Conservation (phyloP, 2,888 invertebrate species). For the Acanthococcus lagerstroemiae region DNA sequence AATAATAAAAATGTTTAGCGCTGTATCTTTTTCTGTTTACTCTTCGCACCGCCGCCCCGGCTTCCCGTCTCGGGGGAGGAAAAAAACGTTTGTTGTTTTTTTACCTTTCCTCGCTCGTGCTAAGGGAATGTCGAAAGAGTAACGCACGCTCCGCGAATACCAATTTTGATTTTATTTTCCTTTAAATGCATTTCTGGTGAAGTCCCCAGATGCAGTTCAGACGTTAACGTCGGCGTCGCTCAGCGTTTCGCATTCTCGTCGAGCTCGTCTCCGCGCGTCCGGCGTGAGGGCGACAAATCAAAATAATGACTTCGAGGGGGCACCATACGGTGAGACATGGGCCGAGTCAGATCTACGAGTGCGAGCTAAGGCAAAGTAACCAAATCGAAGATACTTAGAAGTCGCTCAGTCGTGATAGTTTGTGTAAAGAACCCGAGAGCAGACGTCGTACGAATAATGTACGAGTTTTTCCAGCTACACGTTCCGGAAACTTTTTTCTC, state of each 20-base stretch:
- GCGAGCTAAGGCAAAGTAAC: too few species aligned
- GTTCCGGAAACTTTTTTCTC: too few species aligned
- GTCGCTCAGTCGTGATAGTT: too few species aligned
- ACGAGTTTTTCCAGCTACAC: too few species aligned
- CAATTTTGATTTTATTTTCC: constrained; percentile 7
- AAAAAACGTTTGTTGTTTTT: constrained; percentile 23
- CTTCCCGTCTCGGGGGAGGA: constrained; percentile 13
- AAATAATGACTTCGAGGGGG: too few species aligned
- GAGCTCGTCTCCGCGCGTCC: constrained; percentile 3
- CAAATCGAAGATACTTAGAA: too few species aligned
- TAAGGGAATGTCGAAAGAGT: constrained; percentile 25
- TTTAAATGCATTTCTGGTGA: constrained; percentile 22
- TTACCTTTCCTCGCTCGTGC: constrained; percentile 10
- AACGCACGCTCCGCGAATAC: constrained; percentile 24
- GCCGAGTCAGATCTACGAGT: too few species aligned
- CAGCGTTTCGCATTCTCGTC: neutral
- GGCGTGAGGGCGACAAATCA: too few species aligned
- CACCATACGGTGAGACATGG: too few species aligned
- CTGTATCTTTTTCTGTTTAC: constrained; percentile 29
- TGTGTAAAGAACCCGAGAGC: too few species aligned
- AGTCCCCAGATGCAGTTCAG: constrained; percentile 23
- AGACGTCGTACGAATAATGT: too few species aligned
- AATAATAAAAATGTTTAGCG: constrained; percentile 17
- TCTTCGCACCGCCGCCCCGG: constrained; percentile 16
- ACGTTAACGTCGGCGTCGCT: constrained; percentile 11